A percentile compares a stretch with the other conserved stretches of the same genome.
phyloP scores from a whole-genome alignment of 2,113 vertebrate genomes.

The Phrynosoma blainvillii region DNA sequence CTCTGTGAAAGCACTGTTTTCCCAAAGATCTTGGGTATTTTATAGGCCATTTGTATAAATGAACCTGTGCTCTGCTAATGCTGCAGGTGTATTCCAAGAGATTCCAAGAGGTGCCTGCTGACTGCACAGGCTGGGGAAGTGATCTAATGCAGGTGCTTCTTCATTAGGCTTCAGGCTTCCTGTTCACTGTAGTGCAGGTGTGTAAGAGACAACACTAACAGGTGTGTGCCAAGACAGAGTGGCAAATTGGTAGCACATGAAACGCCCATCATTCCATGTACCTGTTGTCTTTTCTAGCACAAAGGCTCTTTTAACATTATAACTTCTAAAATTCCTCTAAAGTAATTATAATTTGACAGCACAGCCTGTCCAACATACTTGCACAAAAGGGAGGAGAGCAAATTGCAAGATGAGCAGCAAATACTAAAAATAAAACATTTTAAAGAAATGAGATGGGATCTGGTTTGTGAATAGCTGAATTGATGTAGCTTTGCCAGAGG shows the following conservation, averaged over 20 bases:
- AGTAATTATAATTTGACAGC: slow-evolving; percentile 69
- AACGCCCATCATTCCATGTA: slow-evolving; percentile 39
- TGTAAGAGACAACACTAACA: neutral
- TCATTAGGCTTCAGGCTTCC: neutral
- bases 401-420: slow-evolving; percentile 55
- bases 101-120: neutral
- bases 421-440: slow-evolving; percentile 64
- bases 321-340: slow-evolving; percentile 65
- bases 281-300: slow-evolving; percentile 55
- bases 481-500: slow-evolving; percentile 53
- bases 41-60: slow-evolving; percentile 5
- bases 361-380: slow-evolving; percentile 61
- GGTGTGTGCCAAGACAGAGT: neutral
- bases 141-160: neutral
- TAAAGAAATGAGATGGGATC: slow-evolving; percentile 54
- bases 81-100: neutral
- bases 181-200: neutral
- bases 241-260: slow-evolving; percentile 29
- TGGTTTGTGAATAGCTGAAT: slow-evolving; percentile 57
- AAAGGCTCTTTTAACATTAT: slow-evolving; percentile 54
- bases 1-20: neutral
- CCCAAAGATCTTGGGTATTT: slow-evolving; percentile 1
- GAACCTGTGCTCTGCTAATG: neutral
- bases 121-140: neutral
- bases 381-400: slow-evolving; percentile 53